A percentile compares a stretch with the other conserved stretches of the same genome.
These are phyloP conservation scores for Radopholus similis DNA, from an alignment of 1,140 invertebrate species.

Conservation along the genomic window DNA sequence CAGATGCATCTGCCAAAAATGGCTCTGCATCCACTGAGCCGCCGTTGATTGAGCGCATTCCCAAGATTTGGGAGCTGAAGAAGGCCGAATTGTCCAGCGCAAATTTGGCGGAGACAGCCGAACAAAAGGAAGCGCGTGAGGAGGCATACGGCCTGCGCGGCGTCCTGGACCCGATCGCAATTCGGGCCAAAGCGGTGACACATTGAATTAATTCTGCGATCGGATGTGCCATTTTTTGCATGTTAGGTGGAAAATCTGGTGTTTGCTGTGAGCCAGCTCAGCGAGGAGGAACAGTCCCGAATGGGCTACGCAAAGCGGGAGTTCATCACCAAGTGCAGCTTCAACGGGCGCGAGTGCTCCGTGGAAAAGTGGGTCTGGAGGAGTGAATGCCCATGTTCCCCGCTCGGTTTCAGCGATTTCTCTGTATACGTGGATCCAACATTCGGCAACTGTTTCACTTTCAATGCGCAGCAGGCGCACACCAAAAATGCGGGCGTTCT, in stretches of 20 bases:
- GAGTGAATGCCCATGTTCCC: background rate
- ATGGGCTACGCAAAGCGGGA: slow-evolving; percentile 53
- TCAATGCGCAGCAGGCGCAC: slow-evolving; percentile 48
- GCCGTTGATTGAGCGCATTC: slow-evolving; percentile 39
- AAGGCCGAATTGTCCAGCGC: slow-evolving; percentile 28
- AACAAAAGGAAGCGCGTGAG: slow-evolving; percentile 48
- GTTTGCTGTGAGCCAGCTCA: slow-evolving; percentile 50
- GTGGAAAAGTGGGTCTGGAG: slow-evolving; percentile 44
- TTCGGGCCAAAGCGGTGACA: slow-evolving; percentile 52
- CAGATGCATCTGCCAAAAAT: slow-evolving; percentile 5
- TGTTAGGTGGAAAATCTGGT: slow-evolving; percentile 56
- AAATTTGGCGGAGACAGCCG: slow-evolving; percentile 21
- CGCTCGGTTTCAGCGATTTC: slow-evolving; percentile 48
- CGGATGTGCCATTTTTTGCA: no score
- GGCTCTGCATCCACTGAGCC: background rate
- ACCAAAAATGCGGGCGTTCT: slow-evolving; percentile 44
- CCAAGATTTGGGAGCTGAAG: slow-evolving; percentile 54
- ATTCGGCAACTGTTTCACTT: slow-evolving; percentile 59
- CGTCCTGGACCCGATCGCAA: slow-evolving; percentile 51
- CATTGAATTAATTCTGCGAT: no score
- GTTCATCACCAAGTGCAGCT: slow-evolving; percentile 60
- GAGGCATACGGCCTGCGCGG: slow-evolving; percentile 44
- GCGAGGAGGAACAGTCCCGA: slow-evolving; percentile 43
- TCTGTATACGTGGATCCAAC: slow-evolving; percentile 53
- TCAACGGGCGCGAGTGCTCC: slow-evolving; percentile 55